A percentile compares a stretch with the other conserved stretches of the same genome.
These are phyloP conservation scores for Drosophila aff. DNA, from an alignment of 1,140 invertebrate genomes.

Conservation along the genomic window DNA sequence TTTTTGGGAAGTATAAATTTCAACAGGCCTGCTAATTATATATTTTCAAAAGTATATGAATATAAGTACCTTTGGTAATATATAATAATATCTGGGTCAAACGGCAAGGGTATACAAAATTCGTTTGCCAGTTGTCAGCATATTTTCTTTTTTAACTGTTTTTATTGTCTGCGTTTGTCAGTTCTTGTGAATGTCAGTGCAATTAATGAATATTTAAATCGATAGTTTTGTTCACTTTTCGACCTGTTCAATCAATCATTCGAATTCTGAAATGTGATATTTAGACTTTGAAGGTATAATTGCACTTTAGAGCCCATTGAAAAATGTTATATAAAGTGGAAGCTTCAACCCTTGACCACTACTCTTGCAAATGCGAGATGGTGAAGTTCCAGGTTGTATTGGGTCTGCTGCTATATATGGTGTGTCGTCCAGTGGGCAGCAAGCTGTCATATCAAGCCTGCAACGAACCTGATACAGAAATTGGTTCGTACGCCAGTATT, in stretches of 20 bases:
- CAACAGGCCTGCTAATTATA: no score
- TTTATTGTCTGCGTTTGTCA: background rate
- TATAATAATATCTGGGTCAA: no score
- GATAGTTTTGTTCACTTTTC: background rate
- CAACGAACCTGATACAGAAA: slow-evolving; percentile 60
- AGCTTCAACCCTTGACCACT: background rate
- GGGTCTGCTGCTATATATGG: slow-evolving; percentile 1
- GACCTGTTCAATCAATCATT: slow-evolving; percentile 1
- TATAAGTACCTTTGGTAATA: no score
- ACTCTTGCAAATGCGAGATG: slow-evolving; percentile 31
- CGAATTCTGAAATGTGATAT: slow-evolving; percentile 57
- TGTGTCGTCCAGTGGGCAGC: slow-evolving; percentile 12
- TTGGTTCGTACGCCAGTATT: slow-evolving; percentile 30
- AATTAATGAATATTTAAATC: background rate
- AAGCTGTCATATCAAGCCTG: slow-evolving; percentile 33
- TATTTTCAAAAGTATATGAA: no score
- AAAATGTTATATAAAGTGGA: slow-evolving; percentile 54
- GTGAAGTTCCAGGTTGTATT: slow-evolving; percentile 7
- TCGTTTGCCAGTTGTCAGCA: no score
- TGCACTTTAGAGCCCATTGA: slow-evolving; percentile 49
- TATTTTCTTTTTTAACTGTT: background rate
- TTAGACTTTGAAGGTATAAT: slow-evolving; percentile 61
- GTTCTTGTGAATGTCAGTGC: background rate
- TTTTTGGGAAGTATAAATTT: no score
- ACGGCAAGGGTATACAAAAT: no score